Conservation (phyloP, 2,113 vertebrate species). For the Sylvia atricapilla region DNA sequence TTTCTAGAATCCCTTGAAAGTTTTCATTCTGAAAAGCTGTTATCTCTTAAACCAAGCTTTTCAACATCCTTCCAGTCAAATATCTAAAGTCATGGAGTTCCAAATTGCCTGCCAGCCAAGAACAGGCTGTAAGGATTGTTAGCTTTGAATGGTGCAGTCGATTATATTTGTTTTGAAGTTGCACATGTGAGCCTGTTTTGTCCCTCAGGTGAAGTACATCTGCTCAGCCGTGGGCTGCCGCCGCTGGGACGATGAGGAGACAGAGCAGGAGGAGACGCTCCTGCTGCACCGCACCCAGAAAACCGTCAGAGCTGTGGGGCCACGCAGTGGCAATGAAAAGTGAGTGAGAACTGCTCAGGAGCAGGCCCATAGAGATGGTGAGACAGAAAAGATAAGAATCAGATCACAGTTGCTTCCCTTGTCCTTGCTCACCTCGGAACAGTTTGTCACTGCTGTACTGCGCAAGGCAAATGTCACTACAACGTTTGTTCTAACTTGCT, state of each 20-base stretch:
- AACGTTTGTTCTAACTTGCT: neutral
- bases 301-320: conserved; percentile 92
- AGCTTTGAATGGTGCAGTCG: neutral
- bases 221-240: conserved; percentile 94
- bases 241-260: conserved; percentile 85
- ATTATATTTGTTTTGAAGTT: neutral
- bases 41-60: neutral
- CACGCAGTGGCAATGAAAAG: conserved; percentile 94
- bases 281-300: conserved; percentile 95
- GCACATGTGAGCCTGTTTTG: neutral
- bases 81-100: neutral
- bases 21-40: neutral
- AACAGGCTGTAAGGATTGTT: neutral
- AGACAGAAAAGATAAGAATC: neutral
- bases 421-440: neutral
- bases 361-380: rapidly evolving
- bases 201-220: conserved; percentile 88
- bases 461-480: neutral
- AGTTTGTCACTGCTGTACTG: neutral
- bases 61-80: neutral
- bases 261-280: conserved; percentile 86
- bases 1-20: neutral
- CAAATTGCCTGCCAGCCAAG: neutral
- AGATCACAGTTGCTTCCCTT: neutral
- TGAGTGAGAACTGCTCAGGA: conserved; percentile 54